Percentiles rank a stretch among this genome's conserved stretches.
Conservation (phyloP, 2,888 invertebrate species). For the Eustalomyia histrio region DNA sequence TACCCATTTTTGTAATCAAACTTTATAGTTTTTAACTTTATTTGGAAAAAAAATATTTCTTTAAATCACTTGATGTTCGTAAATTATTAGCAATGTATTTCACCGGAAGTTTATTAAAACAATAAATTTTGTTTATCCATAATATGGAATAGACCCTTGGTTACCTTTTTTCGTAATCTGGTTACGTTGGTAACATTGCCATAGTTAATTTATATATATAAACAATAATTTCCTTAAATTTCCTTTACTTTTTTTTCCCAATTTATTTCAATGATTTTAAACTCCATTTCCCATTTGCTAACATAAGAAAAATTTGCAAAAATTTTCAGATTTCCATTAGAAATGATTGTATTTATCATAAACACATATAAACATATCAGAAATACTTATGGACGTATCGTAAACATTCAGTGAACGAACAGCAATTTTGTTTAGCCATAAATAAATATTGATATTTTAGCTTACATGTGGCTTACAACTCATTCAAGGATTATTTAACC, state of each 20-base stretch:
- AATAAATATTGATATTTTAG: conserved; percentile 63
- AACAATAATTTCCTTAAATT: conserved; percentile 50
- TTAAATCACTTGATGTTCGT: neutral
- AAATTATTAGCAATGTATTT: neutral
- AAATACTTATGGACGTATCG: conserved; percentile 24
- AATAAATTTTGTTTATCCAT: conserved; percentile 9
- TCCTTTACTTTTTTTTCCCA: neutral
- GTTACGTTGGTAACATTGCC: conserved; percentile 54
- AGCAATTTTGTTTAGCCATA: conserved; percentile 55
- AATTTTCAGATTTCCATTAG: conserved; percentile 25
- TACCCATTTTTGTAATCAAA: conserved; percentile 62
- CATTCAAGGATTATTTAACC: conserved; percentile 58
- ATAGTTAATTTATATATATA: conserved; percentile 44
- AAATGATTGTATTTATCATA: conserved; percentile 36
- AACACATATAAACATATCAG: conserved; percentile 27
- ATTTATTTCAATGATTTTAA: conserved; percentile 32
- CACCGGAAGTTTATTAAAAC: neutral
- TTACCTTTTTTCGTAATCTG: conserved; percentile 14
- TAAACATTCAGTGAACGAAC: conserved; percentile 8
- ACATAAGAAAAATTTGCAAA: neutral
- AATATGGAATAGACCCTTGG: neutral
- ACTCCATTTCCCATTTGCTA: conserved; percentile 2
- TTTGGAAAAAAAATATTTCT: neutral
- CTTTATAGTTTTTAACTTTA: neutral
- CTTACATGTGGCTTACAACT: conserved; percentile 62